A percentile compares a stretch with the other conserved stretches of the same genome.
Evolutionary conservation across 1,140 invertebrate species (phyloP).

Genomic region (Plodia interpunctella): DNA sequence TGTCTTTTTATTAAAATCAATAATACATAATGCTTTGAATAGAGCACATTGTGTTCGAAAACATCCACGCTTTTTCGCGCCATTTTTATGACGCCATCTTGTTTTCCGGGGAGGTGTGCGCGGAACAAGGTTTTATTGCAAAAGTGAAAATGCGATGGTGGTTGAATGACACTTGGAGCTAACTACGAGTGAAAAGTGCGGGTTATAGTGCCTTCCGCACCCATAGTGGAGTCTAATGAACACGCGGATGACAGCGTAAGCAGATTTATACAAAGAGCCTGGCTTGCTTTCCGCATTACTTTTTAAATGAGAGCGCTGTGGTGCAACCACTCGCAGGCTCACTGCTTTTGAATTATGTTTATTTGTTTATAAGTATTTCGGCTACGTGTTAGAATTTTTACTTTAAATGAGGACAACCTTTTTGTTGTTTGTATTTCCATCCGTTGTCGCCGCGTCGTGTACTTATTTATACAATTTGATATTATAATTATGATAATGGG

Average conservation of each 20-base stretch:
- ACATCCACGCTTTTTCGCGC: constrained; percentile 40
- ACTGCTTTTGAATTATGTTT: neutral
- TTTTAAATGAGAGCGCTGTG: neutral
- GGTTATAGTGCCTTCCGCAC: constrained; percentile 16
- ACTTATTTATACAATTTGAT: too few relatives aligned
- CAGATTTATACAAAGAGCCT: neutral
- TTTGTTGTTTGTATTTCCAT: too few relatives aligned
- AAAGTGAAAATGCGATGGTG: constrained; percentile 52
- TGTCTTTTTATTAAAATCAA: neutral
- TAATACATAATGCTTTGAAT: neutral
- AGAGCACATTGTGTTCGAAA: constrained; percentile 38
- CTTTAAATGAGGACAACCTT: too few relatives aligned
- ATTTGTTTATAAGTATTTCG: neutral
- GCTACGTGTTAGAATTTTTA: too few relatives aligned
- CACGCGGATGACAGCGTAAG: constrained; percentile 17
- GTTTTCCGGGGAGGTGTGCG: constrained; percentile 37
- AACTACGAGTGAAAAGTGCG: constrained; percentile 23
- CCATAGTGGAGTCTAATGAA: constrained; percentile 16
- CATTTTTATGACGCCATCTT: constrained; percentile 47
- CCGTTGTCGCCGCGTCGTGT: too few relatives aligned
- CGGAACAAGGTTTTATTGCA: constrained; percentile 52
- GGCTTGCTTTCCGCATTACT: neutral
- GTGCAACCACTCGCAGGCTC: neutral
- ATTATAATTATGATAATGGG: too few relatives aligned
- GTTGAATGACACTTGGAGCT: constrained; percentile 29